A percentile compares a stretch with the other conserved stretches of the same genome.
phyloP scores from a whole-genome alignment of 2,888 invertebrate species.

The Tenodera sinensis region DNA sequence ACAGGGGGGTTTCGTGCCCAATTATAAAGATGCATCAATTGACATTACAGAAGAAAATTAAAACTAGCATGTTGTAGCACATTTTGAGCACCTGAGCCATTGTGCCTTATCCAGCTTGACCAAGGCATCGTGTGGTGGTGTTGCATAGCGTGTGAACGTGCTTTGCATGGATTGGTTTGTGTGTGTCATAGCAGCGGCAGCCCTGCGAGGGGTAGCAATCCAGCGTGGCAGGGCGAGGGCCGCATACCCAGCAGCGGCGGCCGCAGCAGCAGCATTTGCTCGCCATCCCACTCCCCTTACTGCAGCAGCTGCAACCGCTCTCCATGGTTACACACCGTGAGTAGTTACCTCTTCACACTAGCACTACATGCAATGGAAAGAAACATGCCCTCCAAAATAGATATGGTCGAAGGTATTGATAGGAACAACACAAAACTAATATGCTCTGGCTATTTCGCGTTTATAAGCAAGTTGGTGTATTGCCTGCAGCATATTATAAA shows the following conservation, averaged over 20 bases:
- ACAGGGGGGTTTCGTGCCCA: too few species aligned
- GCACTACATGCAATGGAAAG: not conserved
- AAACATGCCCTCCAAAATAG: not conserved
- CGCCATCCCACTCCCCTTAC: conserved; percentile 65
- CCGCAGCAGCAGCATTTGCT: conserved; percentile 66
- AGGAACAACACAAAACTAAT: too few species aligned
- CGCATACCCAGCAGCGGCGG: conserved; percentile 66
- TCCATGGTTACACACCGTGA: conserved; percentile 91
- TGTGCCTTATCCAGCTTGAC: not conserved
- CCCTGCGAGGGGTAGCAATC: conserved; percentile 78
- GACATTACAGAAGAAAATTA: not conserved
- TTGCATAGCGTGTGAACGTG: conserved; percentile 24
- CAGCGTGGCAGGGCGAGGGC: conserved; percentile 69
- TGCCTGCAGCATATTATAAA: too few species aligned
- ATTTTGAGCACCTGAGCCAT: not conserved
- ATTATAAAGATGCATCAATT: not conserved
- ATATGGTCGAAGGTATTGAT: not conserved
- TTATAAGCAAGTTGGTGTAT: too few species aligned
- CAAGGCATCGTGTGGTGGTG: not conserved
- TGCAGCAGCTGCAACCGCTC: conserved; percentile 68
- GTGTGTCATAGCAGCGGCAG: conserved; percentile 59
- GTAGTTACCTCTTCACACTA: conserved; percentile 48
- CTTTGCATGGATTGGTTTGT: conserved; percentile 31
- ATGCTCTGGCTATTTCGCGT: too few species aligned
- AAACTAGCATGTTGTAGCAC: not conserved